Conservation (phyloP, 1,140 invertebrate genomes). For the Eueides isabella region DNA sequence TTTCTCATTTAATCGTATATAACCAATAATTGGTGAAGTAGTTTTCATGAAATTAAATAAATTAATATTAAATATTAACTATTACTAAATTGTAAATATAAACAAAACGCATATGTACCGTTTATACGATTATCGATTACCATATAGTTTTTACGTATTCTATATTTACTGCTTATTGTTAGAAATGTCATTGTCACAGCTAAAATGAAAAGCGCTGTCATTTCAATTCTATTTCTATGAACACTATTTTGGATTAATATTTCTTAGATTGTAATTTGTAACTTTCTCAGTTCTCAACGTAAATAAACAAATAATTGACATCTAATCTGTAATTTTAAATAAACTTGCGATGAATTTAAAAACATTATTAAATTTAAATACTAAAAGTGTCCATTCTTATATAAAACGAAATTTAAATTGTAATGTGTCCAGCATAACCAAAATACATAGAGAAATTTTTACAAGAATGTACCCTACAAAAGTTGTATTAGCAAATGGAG, state of each 20-base stretch:
- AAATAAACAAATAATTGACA: not conserved
- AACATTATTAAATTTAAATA: conserved; percentile 36
- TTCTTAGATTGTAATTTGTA: too few relatives aligned
- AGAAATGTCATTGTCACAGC: not conserved
- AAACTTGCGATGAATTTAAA: conserved; percentile 41
- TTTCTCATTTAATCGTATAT: not conserved
- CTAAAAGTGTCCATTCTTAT: conserved; percentile 34
- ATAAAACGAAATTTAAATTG: conserved; percentile 82
- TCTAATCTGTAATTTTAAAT: not conserved
- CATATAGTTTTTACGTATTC: too few relatives aligned
- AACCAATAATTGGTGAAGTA: too few relatives aligned
- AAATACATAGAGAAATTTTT: conserved; percentile 87
- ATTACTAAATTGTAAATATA: too few relatives aligned
- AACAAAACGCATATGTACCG: too few relatives aligned
- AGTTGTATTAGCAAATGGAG: conserved; percentile 92
- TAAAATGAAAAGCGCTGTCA: not conserved
- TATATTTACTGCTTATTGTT: not conserved
- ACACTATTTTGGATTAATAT: too few relatives aligned
- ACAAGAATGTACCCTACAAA: conserved; percentile 88
- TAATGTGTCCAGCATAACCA: conserved; percentile 87
- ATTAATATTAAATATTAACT: too few relatives aligned
- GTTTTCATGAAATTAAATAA: too few relatives aligned
- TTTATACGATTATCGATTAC: too few relatives aligned
- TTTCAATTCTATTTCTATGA: too few relatives aligned
- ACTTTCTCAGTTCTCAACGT: not conserved